Conservation (phyloP, 2,113 vertebrate genomes). For the Cryptotis parvus region DNA sequence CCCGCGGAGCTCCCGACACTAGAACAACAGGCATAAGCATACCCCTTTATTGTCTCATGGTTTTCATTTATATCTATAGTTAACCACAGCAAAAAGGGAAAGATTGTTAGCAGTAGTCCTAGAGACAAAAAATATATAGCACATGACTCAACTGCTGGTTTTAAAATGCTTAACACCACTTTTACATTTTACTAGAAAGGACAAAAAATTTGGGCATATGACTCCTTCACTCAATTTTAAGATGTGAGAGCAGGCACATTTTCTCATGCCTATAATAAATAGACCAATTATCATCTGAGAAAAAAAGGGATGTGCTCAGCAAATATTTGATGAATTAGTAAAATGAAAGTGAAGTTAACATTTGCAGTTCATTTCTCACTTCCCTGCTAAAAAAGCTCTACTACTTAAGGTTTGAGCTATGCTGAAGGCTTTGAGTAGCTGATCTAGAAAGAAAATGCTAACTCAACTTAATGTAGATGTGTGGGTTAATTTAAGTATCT, state of each 20-base stretch:
- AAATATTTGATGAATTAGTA: not conserved
- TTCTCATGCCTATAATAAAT: too few relatives aligned
- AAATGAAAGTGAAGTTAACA: constrained; percentile 15
- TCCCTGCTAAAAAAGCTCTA: constrained; percentile 8
- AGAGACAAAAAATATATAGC: not conserved
- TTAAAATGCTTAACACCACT: constrained; percentile 23
- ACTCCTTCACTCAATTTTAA: constrained; percentile 37
- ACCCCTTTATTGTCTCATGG: not conserved
- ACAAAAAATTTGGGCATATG: not conserved
- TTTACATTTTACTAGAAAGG: not conserved
- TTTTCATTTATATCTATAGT: not conserved
- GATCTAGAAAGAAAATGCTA: not conserved
- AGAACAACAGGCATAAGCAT: not conserved
- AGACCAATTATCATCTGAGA: not conserved
- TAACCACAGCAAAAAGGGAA: not conserved
- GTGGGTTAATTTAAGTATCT: not conserved
- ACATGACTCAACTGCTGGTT: constrained; percentile 22
- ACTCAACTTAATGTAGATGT: not conserved
- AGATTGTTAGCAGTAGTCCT: not conserved
- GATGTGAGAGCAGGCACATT: not conserved
- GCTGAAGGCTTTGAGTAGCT: not conserved
- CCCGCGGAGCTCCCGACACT: too few relatives aligned
- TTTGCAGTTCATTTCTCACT: constrained; percentile 32
- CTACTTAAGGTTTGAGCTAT: not conserved
- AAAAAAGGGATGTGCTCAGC: not conserved